Percentiles rank a stretch among this genome's conserved stretches.
Conservation (phyloP, 2,888 invertebrate genomes). For the Plebejus argus region DNA sequence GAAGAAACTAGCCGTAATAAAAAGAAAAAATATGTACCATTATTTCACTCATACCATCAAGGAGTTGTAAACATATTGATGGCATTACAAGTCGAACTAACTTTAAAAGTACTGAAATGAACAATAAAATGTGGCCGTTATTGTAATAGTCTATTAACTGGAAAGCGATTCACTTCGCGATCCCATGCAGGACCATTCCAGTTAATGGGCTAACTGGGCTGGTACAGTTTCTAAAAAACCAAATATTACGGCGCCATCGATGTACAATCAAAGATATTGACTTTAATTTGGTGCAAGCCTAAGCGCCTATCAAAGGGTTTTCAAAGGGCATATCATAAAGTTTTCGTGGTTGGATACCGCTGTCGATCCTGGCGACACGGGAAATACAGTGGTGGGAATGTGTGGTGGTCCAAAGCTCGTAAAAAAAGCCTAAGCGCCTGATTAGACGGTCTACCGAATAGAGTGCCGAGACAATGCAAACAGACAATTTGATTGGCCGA, state of each 20-base stretch:
- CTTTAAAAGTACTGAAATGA: constrained; percentile 3
- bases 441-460: no score
- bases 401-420: no score
- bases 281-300: neutral
- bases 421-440: no score
- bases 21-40: neutral
- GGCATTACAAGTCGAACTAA: neutral
- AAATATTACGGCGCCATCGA: constrained; percentile 45
- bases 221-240: constrained; percentile 56
- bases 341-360: no score
- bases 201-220: constrained; percentile 56
- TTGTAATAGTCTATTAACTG: constrained; percentile 28
- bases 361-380: no score
- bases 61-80: neutral
- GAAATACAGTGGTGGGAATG: no score
- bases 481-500: no score
- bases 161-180: constrained; percentile 38
- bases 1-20: neutral
- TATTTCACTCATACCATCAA: neutral
- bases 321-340: no score
- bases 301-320: neutral
- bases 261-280: neutral
- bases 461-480: no score
- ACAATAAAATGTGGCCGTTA: constrained; percentile 11
- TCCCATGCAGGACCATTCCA: constrained; percentile 51